Conservation (phyloP, 2,113 vertebrate species). For the Indicator indicator region DNA sequence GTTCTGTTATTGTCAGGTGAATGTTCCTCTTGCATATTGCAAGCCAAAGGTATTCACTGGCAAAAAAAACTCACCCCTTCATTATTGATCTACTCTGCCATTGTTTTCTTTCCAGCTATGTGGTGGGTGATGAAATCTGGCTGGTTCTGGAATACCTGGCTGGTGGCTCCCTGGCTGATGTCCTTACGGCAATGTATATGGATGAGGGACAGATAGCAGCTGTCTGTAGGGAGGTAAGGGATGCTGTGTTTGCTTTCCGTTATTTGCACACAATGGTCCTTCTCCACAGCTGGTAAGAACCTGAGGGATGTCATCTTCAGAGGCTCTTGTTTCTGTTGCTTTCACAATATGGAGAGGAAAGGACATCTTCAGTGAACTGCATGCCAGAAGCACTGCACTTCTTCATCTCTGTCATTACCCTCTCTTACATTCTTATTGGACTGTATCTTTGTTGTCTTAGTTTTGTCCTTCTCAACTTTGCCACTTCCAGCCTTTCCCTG, state of each 20-base stretch:
- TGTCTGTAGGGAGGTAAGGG: slow-evolving; percentile 95
- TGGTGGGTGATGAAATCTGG: slow-evolving; percentile 97
- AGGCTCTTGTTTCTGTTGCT: not conserved
- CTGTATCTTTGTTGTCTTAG: too few relatives aligned
- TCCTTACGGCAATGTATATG: slow-evolving; percentile 98
- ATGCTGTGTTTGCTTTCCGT: accelerated
- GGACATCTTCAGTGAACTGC: not conserved
- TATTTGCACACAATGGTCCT: not conserved
- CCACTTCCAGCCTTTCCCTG: not conserved
- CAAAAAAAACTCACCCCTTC: not conserved
- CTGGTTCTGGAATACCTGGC: slow-evolving; percentile 99
- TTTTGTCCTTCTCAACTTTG: not conserved
- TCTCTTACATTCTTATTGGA: not conserved
- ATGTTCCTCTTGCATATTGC: not conserved
- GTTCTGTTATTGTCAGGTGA: not conserved
- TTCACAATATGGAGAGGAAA: not conserved
- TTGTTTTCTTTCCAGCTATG: slow-evolving; percentile 82
- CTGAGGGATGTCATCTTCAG: not conserved
- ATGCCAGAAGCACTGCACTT: not conserved
- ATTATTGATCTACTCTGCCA: not conserved
- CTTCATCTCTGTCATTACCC: not conserved
- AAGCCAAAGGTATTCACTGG: not conserved
- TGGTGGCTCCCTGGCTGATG: slow-evolving; percentile 95
- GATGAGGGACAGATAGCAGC: slow-evolving; percentile 98
- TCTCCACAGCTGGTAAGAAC: not conserved